Conservation (phyloP, 2,113 vertebrate genomes). For the Protomyctophum bolini region DNA sequence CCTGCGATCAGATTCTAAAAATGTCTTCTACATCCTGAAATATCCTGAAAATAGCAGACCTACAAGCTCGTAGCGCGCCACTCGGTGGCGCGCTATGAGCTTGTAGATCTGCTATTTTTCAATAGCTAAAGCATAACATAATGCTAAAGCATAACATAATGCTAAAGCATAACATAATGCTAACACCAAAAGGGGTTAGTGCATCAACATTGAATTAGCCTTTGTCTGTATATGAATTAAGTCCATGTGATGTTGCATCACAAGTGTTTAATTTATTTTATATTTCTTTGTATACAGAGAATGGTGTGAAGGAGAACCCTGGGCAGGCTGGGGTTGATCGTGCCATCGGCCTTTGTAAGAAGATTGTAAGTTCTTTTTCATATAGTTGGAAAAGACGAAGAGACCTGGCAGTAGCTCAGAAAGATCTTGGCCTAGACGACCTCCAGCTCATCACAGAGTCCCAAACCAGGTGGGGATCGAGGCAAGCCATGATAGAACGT, state of each 20-base stretch:
- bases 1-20: no score
- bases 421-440: conserved; percentile 3
- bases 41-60: no score
- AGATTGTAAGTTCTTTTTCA: conserved; percentile 17
- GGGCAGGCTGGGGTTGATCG: conserved; percentile 7
- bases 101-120: no score
- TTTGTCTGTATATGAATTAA: neutral
- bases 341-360: conserved; percentile 25
- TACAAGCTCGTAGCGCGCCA: no score
- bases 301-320: conserved; percentile 31
- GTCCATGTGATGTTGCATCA: neutral
- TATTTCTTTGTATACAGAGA: conserved; percentile 17
- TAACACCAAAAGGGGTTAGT: no score
- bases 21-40: no score
- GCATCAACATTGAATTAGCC: neutral
- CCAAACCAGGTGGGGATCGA: conserved; percentile 19
- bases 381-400: conserved; percentile 18
- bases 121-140: no score
- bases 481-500: conserved; percentile 12
- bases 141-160: no score
- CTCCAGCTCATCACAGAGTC: conserved; percentile 14
- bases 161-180: no score
- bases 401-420: conserved; percentile 3
- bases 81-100: no score
- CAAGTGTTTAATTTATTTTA: conserved; percentile 1